Conservation (phyloP, 1,140 invertebrate species). For the Caenorhabditis briggsae region DNA sequence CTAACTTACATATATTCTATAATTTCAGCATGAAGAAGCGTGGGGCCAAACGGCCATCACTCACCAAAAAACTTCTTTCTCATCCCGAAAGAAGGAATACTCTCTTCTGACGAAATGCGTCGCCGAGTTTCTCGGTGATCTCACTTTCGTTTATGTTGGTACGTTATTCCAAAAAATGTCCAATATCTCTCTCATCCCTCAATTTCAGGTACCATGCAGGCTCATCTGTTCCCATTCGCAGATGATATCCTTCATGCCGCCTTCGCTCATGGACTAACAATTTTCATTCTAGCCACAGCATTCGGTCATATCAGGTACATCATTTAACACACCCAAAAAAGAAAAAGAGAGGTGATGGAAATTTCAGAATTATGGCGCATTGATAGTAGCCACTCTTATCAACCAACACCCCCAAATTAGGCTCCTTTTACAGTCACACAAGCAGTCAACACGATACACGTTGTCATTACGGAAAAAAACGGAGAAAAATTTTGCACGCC, state of each 20-base stretch:
- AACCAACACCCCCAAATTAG: constrained; percentile 14
- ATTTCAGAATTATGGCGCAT: constrained; percentile 31
- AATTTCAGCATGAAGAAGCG: constrained; percentile 12
- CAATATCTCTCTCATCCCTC: not conserved
- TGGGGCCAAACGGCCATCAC: constrained; percentile 21
- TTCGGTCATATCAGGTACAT: constrained; percentile 77
- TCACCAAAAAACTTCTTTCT: constrained; percentile 7
- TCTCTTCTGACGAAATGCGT: constrained; percentile 63
- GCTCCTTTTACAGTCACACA: constrained; percentile 38
- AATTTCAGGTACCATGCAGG: constrained; percentile 61
- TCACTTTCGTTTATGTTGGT: constrained; percentile 65
- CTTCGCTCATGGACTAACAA: constrained; percentile 76
- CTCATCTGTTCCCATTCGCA: not conserved
- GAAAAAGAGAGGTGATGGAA: constrained; percentile 18
- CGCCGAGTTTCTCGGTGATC: constrained; percentile 63
- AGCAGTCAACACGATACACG: not conserved
- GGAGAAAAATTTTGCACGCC: too few species aligned
- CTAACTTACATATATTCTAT: not conserved
- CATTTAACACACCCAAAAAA: not conserved
- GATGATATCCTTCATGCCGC: constrained; percentile 68
- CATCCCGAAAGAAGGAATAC: constrained; percentile 51
- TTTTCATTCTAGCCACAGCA: constrained; percentile 74
- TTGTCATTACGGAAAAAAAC: not conserved
- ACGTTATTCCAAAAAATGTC: not conserved
- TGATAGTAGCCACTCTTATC: constrained; percentile 29